phyloP scores from a whole-genome alignment of 1,140 invertebrate species.

The Bombus affinis region DNA sequence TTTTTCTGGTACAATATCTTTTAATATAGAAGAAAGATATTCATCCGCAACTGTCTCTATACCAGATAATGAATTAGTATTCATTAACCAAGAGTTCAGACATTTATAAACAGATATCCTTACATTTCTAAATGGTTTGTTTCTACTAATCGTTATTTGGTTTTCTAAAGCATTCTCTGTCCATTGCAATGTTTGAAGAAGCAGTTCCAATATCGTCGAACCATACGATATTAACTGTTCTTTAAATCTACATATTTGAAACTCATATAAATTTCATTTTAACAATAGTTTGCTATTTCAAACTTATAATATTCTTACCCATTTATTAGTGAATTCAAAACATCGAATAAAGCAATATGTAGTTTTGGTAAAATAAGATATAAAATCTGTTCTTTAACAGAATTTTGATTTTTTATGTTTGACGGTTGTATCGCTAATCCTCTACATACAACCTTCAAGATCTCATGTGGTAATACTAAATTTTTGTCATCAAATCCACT shows the following conservation, averaged over 20 bases:
- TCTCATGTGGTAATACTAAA: constrained; percentile 68
- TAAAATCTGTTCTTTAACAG: constrained; percentile 65
- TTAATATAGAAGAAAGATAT: constrained; percentile 62
- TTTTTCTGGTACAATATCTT: constrained; percentile 69
- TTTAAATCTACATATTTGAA: constrained; percentile 53
- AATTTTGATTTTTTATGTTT: constrained; percentile 61
- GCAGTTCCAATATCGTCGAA: constrained; percentile 55
- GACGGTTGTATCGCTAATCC: constrained; percentile 71
- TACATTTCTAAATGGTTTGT: constrained; percentile 66
- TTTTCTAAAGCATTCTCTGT: constrained; percentile 40
- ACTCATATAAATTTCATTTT: not conserved
- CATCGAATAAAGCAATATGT: constrained; percentile 68
- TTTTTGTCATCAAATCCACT: constrained; percentile 66
- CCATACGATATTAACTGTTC: constrained; percentile 64
- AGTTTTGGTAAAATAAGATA: constrained; percentile 71
- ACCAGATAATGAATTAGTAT: constrained; percentile 59
- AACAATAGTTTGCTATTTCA: not conserved
- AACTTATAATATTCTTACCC: constrained; percentile 62
- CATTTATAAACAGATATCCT: constrained; percentile 67
- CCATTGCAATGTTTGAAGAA: constrained; percentile 58
- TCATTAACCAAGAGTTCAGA: constrained; percentile 64
- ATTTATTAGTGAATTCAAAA: constrained; percentile 71
- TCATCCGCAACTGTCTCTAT: constrained; percentile 67
- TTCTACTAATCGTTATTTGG: constrained; percentile 50
- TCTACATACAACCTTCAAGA: constrained; percentile 70